Conservation (phyloP, 2,113 vertebrate species). For the Callipepla squamata region DNA sequence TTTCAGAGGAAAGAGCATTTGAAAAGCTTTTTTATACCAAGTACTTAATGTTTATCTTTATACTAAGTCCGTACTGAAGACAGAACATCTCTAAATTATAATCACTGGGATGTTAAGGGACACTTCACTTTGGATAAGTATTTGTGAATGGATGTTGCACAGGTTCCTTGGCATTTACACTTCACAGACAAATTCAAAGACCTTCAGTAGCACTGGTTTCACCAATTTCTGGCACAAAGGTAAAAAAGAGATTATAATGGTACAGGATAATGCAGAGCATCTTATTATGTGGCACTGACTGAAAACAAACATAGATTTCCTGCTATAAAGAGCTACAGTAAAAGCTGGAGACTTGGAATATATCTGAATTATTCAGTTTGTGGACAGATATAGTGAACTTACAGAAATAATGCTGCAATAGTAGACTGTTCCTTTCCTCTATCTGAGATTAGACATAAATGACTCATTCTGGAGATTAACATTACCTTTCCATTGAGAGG, state of each 20-base stretch:
- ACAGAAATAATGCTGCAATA: conserved; percentile 28
- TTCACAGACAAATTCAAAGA: background rate
- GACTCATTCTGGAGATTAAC: conserved; percentile 11
- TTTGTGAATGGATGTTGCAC: background rate
- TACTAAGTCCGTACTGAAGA: background rate
- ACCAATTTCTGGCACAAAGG: background rate
- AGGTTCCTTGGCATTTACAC: background rate
- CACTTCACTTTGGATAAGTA: background rate
- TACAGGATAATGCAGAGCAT: background rate
- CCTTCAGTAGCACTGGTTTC: background rate
- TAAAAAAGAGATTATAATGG: background rate
- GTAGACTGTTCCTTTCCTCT: conserved; percentile 1
- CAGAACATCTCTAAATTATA: background rate
- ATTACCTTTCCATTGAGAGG: conserved; percentile 40
- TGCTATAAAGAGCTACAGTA: conserved; percentile 34
- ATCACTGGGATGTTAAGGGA: background rate
- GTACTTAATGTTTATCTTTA: background rate
- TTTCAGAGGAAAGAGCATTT: background rate
- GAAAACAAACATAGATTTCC: background rate
- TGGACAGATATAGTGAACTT: conserved; percentile 54
- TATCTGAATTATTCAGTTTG: conserved; percentile 33
- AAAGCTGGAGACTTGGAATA: background rate
- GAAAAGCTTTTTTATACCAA: background rate
- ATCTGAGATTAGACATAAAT: conserved; percentile 20
- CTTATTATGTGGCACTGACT: background rate